Evolutionary conservation across 2,797 vertebrate genomes (phyloP), one percentile per base, ranked within the genome.

Genomic region (Mus minutoides): DNA sequence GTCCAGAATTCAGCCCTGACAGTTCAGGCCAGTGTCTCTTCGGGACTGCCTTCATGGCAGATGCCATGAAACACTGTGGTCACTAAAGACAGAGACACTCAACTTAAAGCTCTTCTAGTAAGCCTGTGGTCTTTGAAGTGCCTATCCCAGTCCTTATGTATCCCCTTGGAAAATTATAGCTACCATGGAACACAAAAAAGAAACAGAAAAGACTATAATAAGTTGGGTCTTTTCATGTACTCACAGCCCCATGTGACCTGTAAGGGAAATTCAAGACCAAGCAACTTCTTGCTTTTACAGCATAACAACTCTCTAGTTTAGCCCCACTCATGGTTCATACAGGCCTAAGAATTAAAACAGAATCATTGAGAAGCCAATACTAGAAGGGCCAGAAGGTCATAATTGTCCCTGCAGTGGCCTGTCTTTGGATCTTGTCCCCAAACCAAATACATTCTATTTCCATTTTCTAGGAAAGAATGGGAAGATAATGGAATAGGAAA

Each of bases 401-500:
- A 85, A 71, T 1, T 34, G 14, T 43, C 46, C 40, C 67, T 71
- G 69, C 13, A 58, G 49, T 37, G 24, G 77, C 49, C 24, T 56
- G 46, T 54, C 77, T 88, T 84, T 88, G 43, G 43, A n/a, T 77
- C 86, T 91, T 60, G 58, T 73, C 24, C 46, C 87, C 67, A 29
- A 49, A 93, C 46, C 79, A 94, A 76, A 60, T 88, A 76, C 0
- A 86, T 9, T 71, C 49, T 40, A 92, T 52, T 82, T 67, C 49
- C 89, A 60, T 75, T 80, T 80, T 92, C 92, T 83, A 75, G 26
- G 37, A 89, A 29, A 75, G 34, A 90, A 58, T 58, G 24, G 43
- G 75, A 40, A 92, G 93, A 94, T 46, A 86, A 94, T 60, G 52
- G 75, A 77, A 3, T 26, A 75, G 67, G 77, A 94, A 96, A 92